Evolutionary conservation across 2,888 invertebrate genomes (phyloP).

Genomic region (Melitaea athalia): DNA sequence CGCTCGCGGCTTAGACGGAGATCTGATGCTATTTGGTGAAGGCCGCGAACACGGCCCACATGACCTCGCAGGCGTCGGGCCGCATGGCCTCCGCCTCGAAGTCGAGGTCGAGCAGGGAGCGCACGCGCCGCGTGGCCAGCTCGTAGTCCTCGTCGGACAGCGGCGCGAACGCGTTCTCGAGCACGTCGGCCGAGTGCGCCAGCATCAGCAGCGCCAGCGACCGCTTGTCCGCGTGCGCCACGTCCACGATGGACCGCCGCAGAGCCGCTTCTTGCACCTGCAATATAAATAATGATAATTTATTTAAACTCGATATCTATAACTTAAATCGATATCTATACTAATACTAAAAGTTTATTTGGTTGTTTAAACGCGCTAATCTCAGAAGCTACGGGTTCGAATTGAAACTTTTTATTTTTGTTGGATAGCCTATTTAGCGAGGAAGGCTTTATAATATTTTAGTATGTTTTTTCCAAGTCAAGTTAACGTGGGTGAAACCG

Average conservation of each 20-base stretch:
- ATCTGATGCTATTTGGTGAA: constrained; percentile 93
- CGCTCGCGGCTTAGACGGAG: constrained; percentile 32
- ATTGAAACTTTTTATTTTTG: no score
- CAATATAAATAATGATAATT: constrained; percentile 11
- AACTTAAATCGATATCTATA: no score
- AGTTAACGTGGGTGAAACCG: no score
- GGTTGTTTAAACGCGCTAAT: no score
- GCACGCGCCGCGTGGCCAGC: constrained; percentile 97
- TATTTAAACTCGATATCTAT: background rate
- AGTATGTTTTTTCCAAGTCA: no score
- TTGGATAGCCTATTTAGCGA: no score
- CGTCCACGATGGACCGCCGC: constrained; percentile 97
- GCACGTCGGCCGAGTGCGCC: constrained; percentile 98
- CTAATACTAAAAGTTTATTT: no score
- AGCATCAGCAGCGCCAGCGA: constrained; percentile 96
- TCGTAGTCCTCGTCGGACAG: constrained; percentile 98
- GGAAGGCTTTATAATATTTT: no score
- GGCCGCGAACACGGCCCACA: constrained; percentile 99
- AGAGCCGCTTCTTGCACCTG: constrained; percentile 98
- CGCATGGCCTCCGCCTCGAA: constrained; percentile 98
- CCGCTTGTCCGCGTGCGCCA: constrained; percentile 98
- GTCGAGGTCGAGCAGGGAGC: constrained; percentile 97
- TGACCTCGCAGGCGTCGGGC: constrained; percentile 94
- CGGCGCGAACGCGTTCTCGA: constrained; percentile 99
- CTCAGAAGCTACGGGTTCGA: no score